Evolutionary conservation across 2,888 invertebrate species (phyloP).

Genomic region (Ommatoiulus sabulosus): DNA sequence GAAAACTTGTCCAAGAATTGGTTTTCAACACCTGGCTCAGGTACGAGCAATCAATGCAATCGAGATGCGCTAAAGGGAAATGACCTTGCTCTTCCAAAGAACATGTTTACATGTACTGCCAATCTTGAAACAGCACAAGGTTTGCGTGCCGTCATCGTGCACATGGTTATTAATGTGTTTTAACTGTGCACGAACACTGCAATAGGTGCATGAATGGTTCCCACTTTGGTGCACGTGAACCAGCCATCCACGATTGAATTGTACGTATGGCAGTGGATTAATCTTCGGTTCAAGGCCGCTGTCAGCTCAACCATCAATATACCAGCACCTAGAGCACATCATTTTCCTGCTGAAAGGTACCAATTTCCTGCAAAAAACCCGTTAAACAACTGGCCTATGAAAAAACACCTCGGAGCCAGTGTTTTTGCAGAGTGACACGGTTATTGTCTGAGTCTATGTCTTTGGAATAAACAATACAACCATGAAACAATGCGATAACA

Average conservation of each 20-base stretch:
- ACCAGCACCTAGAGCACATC: too few species aligned
- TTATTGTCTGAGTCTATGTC: too few species aligned
- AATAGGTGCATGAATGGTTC: too few species aligned
- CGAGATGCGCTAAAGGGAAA: neutral
- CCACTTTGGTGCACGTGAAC: neutral
- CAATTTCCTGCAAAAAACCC: neutral
- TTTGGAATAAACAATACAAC: too few species aligned
- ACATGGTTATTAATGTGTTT: neutral
- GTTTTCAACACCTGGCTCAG: neutral
- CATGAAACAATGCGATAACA: too few species aligned
- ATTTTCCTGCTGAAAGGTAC: neutral
- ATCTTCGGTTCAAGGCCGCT: neutral
- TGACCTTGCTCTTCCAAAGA: neutral
- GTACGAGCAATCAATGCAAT: neutral
- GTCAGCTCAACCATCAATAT: neutral
- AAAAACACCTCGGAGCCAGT: too few species aligned
- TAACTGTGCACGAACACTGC: too few species aligned
- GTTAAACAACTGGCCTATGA: neutral
- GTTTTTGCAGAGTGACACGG: too few species aligned
- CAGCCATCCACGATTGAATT: too few species aligned
- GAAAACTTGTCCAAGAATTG: neutral
- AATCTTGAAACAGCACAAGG: neutral
- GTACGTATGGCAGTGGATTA: neutral
- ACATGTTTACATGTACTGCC: neutral
- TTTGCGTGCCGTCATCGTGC: neutral